These are phyloP conservation scores for Sacculina carcini DNA, from an alignment of 2,888 invertebrate species.

Conservation along the genomic window DNA sequence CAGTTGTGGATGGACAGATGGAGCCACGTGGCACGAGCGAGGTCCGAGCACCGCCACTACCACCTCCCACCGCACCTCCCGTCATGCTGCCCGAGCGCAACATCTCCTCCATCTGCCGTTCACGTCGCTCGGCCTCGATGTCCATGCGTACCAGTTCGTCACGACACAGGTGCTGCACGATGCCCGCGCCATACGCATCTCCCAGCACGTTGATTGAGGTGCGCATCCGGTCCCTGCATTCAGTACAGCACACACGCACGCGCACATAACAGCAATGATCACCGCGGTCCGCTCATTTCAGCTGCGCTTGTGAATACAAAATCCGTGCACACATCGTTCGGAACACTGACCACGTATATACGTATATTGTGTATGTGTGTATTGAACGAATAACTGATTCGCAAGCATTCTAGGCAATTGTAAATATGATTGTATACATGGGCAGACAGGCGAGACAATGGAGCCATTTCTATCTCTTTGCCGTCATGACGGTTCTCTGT, in stretches of 20 bases:
- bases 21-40: neutral
- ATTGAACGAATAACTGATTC: neutral
- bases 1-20: neutral
- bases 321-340: too few species aligned
- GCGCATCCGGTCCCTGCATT: conserved; percentile 34
- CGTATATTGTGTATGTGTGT: neutral
- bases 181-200: conserved; percentile 73
- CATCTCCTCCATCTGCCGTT: conserved; percentile 7
- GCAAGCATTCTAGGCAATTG: too few species aligned
- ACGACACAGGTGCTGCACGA: conserved; percentile 59
- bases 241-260: too few species aligned
- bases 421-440: too few species aligned
- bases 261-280: too few species aligned
- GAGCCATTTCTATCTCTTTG: too few species aligned
- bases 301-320: too few species aligned
- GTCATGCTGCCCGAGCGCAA: conserved; percentile 6
- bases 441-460: too few species aligned
- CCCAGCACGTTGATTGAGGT: conserved; percentile 67
- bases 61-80: conserved; percentile 3
- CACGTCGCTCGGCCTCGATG: neutral
- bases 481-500: too few species aligned
- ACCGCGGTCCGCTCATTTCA: too few species aligned
- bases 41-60: neutral
- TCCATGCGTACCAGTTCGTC: conserved; percentile 31
- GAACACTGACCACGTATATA: too few species aligned